Conservation (phyloP, 2,888 invertebrate genomes). For the Acleris emargana region DNA sequence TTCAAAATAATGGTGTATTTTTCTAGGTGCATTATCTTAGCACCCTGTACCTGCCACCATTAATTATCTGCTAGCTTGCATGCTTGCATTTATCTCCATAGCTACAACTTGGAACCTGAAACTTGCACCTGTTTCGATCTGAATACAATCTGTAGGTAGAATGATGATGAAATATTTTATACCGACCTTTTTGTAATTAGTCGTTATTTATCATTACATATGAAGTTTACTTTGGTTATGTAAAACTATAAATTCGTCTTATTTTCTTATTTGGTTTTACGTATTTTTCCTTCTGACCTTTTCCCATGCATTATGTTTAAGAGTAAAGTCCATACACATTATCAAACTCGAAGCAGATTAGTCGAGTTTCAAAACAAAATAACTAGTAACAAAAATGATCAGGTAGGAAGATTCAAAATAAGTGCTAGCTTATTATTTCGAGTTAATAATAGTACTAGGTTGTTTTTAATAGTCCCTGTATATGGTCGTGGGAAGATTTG, state of each 20-base stretch:
- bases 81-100: conserved; percentile 57
- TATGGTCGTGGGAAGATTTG: conserved; percentile 65
- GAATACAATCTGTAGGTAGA: conserved; percentile 24
- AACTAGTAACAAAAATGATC: conserved; percentile 62
- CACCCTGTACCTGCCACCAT: conserved; percentile 56
- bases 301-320: background rate
- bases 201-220: too few species aligned
- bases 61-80: conserved; percentile 53
- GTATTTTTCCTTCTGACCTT: background rate
- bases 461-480: conserved; percentile 64
- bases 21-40: conserved; percentile 21
- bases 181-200: too few species aligned
- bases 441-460: conserved; percentile 73
- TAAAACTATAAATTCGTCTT: background rate
- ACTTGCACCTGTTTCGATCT: conserved; percentile 42
- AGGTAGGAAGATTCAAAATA: conserved; percentile 66
- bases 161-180: conserved; percentile 9
- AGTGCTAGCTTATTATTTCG: conserved; percentile 66
- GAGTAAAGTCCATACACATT: conserved; percentile 1
- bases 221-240: too few species aligned
- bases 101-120: conserved; percentile 41
- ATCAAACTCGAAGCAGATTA: conserved; percentile 44
- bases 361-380: conserved; percentile 49
- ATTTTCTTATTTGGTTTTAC: background rate
- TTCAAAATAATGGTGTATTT: background rate